Conservation (phyloP, 2,113 vertebrate genomes). For the Chloropsis cyanopogon region DNA sequence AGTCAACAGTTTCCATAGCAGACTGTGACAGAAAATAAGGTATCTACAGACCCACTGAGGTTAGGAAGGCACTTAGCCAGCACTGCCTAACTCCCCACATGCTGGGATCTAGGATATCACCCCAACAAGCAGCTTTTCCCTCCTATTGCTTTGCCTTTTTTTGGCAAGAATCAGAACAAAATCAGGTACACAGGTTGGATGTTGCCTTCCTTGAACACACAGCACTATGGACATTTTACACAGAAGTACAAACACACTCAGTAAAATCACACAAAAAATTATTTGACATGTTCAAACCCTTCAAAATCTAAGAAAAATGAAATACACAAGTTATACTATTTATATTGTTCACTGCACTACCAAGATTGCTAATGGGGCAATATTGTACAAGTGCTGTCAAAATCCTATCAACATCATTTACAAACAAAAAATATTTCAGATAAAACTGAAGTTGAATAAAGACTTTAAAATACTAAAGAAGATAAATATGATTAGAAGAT, state of each 20-base stretch:
- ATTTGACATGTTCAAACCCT: neutral
- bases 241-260: neutral
- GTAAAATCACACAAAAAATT: neutral
- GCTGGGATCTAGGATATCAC: neutral
- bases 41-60: neutral
- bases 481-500: neutral
- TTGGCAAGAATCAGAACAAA: neutral
- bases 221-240: neutral
- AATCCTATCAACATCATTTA: neutral
- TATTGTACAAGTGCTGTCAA: neutral
- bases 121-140: neutral
- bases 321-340: neutral
- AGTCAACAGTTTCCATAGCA: neutral
- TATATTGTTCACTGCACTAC: neutral
- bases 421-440: neutral
- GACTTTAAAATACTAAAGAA: neutral
- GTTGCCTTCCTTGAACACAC: neutral
- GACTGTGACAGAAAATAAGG: neutral
- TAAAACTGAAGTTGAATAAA: neutral
- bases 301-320: neutral
- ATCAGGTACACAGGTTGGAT: neutral
- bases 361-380: neutral
- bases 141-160: neutral
- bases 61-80: neutral
- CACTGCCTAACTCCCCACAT: neutral